These are phyloP conservation scores for Aix galericulata DNA, from an alignment of 2,113 vertebrate species.

Conservation along the genomic window DNA sequence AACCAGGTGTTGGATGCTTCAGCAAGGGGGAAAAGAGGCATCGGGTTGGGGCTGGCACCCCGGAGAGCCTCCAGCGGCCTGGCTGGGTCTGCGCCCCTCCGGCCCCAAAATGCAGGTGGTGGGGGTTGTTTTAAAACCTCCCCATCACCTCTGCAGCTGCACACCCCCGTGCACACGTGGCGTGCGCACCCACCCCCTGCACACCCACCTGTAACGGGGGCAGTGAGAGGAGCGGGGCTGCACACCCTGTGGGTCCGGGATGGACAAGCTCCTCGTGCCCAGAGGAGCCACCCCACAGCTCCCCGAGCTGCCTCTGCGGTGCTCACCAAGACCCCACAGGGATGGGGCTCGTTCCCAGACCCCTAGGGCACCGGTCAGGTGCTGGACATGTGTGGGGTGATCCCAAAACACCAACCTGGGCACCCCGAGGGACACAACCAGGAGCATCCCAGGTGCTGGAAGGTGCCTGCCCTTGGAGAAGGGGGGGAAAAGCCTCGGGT, in stretches of 20 bases:
- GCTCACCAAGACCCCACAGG: accelerated
- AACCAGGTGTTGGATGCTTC: neutral
- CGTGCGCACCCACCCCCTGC: accelerated
- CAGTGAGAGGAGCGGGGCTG: neutral
- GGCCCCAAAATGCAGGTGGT: accelerated
- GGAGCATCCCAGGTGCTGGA: accelerated
- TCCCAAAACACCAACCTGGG: accelerated
- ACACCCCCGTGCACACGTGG: accelerated
- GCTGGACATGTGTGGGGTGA: accelerated
- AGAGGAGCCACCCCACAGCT: accelerated
- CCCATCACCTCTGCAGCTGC: accelerated
- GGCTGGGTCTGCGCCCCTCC: neutral
- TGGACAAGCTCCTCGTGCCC: neutral
- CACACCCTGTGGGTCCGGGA: accelerated
- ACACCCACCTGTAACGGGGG: neutral
- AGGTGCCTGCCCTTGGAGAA: accelerated
- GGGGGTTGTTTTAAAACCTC: neutral
- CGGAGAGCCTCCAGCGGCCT: accelerated
- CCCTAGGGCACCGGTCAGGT: neutral
- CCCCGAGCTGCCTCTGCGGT: accelerated
- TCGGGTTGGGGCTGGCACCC: accelerated
- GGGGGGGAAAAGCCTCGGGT: neutral
- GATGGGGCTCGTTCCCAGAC: neutral
- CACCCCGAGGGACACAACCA: accelerated
- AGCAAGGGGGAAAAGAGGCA: accelerated